Evolutionary conservation across 2,888 invertebrate species (phyloP), one percentile per base, ranked within the genome.

Genomic region (Perizoma flavofasciatum): DNA sequence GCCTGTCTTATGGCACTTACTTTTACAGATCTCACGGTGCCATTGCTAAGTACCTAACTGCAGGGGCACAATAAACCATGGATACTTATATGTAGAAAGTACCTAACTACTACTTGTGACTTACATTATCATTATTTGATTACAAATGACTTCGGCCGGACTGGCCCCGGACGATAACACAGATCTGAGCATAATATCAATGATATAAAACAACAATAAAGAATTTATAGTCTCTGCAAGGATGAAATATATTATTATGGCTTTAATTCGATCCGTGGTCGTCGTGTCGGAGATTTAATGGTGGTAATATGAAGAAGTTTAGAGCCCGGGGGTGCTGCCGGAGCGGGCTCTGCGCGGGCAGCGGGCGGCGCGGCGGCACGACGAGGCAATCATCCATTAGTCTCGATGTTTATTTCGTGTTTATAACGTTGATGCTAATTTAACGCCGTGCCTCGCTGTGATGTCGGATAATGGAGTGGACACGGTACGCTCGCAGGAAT

Each of bases 361-460:
- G 49, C 47, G 41, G 54, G 57, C 22, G n/a, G 61, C 37, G 61
- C 41, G 33, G 57, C 39, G 39, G 44, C 48, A 62, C 57, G 67
- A 57, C 65, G 66, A 64, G 68, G 77, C 84, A 81, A 88, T 88
- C 86, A 85, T 86, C 84, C 88, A 89, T 88, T 87, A 86, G 87
- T 86, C 79, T 86, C 82, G 84, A 87, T 83, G 84, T 86, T 88
- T 87, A 87, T 86, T 85, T 84, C 86, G 82, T 84, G 83, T 85
- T 84, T 83, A 84, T 81, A 79, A 79, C 81, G 76, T 78, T 75
- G 79, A 85, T 81, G 81, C 78, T 86, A 87, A 88, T 86, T 82
- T 75, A 81, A 74, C 79, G 73, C 68, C 57, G 55, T 57, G 75
- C 71, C 77, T 76, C 67, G 75, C 76, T 74, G 72, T 71, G 79